Base-by-base conservation (phyloP, 2,113 vertebrate genomes). In the Micromys minutus region DNA sequence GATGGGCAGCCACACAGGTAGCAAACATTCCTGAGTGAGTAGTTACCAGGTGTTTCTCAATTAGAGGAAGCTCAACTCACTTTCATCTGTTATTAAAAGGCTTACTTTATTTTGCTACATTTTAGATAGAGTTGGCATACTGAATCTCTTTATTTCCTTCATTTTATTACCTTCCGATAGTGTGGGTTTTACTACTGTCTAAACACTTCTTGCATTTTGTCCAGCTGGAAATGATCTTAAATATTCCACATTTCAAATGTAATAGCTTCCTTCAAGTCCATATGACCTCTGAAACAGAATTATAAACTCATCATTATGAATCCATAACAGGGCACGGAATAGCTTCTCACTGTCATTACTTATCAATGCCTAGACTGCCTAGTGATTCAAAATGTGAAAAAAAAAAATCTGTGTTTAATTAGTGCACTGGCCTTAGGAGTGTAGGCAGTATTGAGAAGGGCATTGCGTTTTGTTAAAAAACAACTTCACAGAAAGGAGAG, bases 261-360 rank as follows among this genome's bases (percentile, higher is more conserved):
- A 95, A 61, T 83, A 79, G 34, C 17, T 50, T 47, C 59, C 36
- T 57, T 91, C 92, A 94, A 97, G 92, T 92, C 55, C 90, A 93
- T 65, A 76, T 79, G 93, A 81, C 74, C 39, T 95, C 85, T 72
- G 77, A 89, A 87, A 61, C 89, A 61, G 86, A 95, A 91, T 88
- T 97, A 92, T 80, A 74, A 93, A 94, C 84, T 76, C 65, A 87
- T 96, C 95, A 97, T 96, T 96, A 95, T 92, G 95, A 92, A 96
- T 95, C 95, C 91, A 93, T 81, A 95, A 74, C 42, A 93, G 67
- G 61, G 89, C 95, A 63, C 95, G 89, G 95, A 95, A 94, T 96
- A 95, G 87, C 89, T 95, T 77, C 89, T 97, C 96, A 91, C 94
- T 90, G 31, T 83, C 93, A 96, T 95, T 96, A 95, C 86, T 77